phyloP scores from a whole-genome alignment of 2,113 vertebrate genomes.

The Rhegmatorhina hoffmannsi region DNA sequence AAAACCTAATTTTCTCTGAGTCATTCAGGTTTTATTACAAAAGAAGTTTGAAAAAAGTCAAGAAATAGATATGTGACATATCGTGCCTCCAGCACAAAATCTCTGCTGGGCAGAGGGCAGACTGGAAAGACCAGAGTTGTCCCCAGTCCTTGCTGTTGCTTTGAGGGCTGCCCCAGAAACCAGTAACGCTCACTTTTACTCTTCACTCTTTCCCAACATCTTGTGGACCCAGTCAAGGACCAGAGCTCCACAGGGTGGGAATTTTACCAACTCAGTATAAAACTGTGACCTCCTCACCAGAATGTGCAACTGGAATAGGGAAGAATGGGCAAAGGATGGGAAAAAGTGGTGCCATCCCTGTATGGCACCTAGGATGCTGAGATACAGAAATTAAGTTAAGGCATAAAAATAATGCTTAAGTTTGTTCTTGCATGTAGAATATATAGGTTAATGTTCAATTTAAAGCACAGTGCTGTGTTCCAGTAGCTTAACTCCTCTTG shows the following conservation, averaged over 20 bases:
- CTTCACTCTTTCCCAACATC: background rate
- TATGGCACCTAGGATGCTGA: background rate
- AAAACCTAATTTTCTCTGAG: constrained; percentile 1
- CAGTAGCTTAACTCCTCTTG: background rate
- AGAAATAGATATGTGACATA: background rate
- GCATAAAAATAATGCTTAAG: background rate
- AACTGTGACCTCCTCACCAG: background rate
- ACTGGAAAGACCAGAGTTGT: background rate
- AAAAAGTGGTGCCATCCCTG: background rate
- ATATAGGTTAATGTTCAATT: background rate
- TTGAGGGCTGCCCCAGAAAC: background rate
- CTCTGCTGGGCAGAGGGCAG: background rate
- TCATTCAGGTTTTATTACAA: background rate
- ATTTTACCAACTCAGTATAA: background rate
- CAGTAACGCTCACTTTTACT: background rate
- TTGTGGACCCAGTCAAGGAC: background rate
- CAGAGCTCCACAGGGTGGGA: background rate
- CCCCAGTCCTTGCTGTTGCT: background rate
- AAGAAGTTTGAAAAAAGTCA: background rate
- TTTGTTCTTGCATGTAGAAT: background rate
- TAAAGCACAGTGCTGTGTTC: background rate
- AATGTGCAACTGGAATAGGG: background rate
- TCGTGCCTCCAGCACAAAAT: background rate
- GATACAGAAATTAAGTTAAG: background rate
- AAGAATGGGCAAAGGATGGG: background rate